A percentile compares a stretch with the other conserved stretches of the same genome.
Conservation (phyloP, 2,888 invertebrate genomes). For the Oconnorella tubifera region DNA sequence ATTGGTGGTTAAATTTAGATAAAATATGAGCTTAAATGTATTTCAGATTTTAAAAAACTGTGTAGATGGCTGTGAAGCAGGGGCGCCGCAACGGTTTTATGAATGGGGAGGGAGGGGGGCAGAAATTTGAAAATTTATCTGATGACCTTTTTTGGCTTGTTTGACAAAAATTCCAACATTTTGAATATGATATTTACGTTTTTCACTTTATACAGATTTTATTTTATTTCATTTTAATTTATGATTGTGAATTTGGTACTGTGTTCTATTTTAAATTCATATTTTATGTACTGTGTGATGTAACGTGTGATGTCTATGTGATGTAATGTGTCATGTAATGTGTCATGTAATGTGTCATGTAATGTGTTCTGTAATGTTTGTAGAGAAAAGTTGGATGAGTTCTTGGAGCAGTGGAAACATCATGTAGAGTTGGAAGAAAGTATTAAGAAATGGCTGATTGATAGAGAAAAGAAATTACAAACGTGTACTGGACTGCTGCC, state of each 20-base stretch:
- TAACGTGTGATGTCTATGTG: background rate
- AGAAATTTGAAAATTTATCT: too few species aligned
- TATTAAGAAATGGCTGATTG: conserved; percentile 82
- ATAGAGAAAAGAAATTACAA: conserved; percentile 69
- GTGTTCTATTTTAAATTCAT: background rate
- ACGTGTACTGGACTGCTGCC: conserved; percentile 80
- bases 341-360: background rate
- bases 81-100: too few species aligned
- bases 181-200: too few species aligned
- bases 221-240: too few species aligned
- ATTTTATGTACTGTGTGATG: background rate
- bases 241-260: background rate
- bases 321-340: background rate
- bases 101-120: too few species aligned
- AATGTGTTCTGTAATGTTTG: background rate
- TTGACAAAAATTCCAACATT: too few species aligned
- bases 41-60: too few species aligned
- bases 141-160: too few species aligned
- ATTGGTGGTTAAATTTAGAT: too few species aligned
- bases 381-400: conserved; percentile 41
- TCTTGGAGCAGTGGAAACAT: conserved; percentile 65
- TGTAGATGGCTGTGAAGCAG: too few species aligned
- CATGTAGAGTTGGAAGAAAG: conserved; percentile 75
- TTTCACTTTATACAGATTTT: too few species aligned
- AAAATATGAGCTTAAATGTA: too few species aligned